A percentile compares a stretch with the other conserved stretches of the same genome.
These are phyloP conservation scores for Drosophila gunungcola DNA, from an alignment of 1,140 invertebrate species.

Conservation along the genomic window DNA sequence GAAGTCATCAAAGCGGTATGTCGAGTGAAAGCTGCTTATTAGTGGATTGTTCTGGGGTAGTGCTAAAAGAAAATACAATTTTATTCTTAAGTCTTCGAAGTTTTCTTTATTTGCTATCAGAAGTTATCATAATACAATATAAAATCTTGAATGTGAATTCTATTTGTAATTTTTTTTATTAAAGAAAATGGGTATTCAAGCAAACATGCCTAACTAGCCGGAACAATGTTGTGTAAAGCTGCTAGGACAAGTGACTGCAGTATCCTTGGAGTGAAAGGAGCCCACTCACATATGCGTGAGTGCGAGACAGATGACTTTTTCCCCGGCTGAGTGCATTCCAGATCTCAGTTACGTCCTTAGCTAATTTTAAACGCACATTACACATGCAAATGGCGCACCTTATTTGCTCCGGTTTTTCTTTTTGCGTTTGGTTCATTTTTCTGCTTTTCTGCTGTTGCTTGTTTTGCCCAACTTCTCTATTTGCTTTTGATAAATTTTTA, in stretches of 20 bases:
- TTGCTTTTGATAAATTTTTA: conserved; percentile 84
- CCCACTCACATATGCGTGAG: not conserved
- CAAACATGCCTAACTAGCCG: conserved; percentile 2
- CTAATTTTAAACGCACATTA: conserved; percentile 76
- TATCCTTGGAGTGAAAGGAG: conserved; percentile 3
- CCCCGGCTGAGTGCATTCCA: conserved; percentile 45
- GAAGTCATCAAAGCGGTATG: conserved; percentile 86
- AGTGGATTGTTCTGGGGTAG: conserved; percentile 86
- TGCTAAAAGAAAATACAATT: conserved; percentile 78
- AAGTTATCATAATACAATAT: no score
- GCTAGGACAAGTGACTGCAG: not conserved
- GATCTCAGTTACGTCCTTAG: conserved; percentile 53
- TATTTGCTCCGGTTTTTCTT: conserved; percentile 27
- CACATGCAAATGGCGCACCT: conserved; percentile 74
- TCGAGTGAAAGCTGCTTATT: conserved; percentile 86
- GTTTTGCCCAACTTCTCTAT: conserved; percentile 69
- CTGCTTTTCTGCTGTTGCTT: conserved; percentile 32
- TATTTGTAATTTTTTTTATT: no score
- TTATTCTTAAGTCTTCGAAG: no score
- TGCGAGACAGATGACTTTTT: conserved; percentile 26
- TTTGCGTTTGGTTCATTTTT: not conserved
- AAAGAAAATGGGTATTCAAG: no score
- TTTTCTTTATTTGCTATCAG: no score
- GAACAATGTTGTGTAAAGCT: not conserved
- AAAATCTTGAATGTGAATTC: no score